Conservation (phyloP, 1,140 invertebrate species). For the Sesamia nonagrioides region DNA sequence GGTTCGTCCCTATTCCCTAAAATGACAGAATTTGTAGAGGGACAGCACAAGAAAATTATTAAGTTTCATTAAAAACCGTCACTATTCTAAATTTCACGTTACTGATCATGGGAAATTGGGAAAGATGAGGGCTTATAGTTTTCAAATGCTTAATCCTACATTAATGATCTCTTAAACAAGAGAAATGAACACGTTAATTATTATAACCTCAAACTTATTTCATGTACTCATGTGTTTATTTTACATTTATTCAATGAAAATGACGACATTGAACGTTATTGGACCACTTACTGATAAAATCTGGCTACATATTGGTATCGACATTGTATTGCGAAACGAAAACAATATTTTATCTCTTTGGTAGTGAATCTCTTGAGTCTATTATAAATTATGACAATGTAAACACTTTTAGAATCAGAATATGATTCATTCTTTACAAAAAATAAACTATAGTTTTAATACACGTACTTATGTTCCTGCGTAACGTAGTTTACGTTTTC, state of each 20-base stretch:
- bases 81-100: too few species aligned
- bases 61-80: constrained; percentile 7
- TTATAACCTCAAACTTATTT: constrained; percentile 12
- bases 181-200: not conserved
- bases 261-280: constrained; percentile 32
- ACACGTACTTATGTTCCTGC: not conserved
- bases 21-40: not conserved
- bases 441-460: not conserved
- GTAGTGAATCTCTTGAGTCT: not conserved
- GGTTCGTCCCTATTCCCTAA: not conserved
- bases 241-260: constrained; percentile 7
- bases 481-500: constrained; percentile 4
- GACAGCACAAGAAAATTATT: not conserved
- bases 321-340: not conserved
- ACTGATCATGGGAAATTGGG: too few species aligned
- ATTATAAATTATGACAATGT: not conserved
- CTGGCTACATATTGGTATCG: not conserved
- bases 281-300: constrained; percentile 18
- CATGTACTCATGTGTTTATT: not conserved
- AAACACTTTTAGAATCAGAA: not conserved
- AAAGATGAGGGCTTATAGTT: not conserved
- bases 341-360: not conserved
- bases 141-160: not conserved
- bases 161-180: too few species aligned
- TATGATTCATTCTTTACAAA: not conserved